These are phyloP conservation scores for Leptinotarsa texana DNA, from an alignment of 1,140 invertebrate genomes.

Conservation along the genomic window DNA sequence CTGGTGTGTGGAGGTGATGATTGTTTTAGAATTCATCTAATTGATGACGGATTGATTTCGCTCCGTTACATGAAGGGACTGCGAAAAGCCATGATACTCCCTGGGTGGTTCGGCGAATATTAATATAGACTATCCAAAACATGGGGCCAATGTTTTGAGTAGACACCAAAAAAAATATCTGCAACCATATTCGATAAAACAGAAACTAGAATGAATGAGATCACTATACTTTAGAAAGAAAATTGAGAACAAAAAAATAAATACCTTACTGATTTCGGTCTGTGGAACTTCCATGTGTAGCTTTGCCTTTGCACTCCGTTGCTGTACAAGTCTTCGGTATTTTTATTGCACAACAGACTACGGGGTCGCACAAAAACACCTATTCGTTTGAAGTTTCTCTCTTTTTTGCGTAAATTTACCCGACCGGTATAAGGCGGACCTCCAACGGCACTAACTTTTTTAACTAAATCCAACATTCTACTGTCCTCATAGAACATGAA, in stretches of 20 bases:
- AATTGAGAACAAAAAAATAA: not conserved
- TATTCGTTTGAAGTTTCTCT: slow-evolving; percentile 37
- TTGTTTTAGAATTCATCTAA: too few relatives aligned
- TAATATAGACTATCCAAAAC: too few relatives aligned
- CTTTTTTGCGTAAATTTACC: slow-evolving; percentile 40
- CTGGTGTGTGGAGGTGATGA: too few relatives aligned
- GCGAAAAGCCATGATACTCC: too few relatives aligned
- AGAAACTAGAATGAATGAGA: not conserved
- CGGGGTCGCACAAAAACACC: slow-evolving; percentile 38
- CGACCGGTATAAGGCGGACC: slow-evolving; percentile 35
- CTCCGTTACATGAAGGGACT: too few relatives aligned
- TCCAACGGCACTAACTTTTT: slow-evolving; percentile 32
- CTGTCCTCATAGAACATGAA: not conserved
- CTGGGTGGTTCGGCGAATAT: too few relatives aligned
- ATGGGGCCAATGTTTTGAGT: too few relatives aligned
- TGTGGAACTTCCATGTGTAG: slow-evolving; percentile 48
- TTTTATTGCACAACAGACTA: slow-evolving; percentile 44
- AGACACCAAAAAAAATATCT: too few relatives aligned
- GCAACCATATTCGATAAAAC: not conserved
- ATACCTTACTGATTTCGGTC: slow-evolving; percentile 46
- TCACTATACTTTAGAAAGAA: not conserved
- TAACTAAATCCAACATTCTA: slow-evolving; percentile 42
- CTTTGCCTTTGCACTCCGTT: slow-evolving; percentile 43
- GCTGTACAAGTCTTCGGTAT: slow-evolving; percentile 42
- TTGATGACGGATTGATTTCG: too few relatives aligned